A percentile compares a stretch with the other conserved stretches of the same genome.
Conservation (phyloP, 2,113 vertebrate genomes). For the Amblyornis subalaris region DNA sequence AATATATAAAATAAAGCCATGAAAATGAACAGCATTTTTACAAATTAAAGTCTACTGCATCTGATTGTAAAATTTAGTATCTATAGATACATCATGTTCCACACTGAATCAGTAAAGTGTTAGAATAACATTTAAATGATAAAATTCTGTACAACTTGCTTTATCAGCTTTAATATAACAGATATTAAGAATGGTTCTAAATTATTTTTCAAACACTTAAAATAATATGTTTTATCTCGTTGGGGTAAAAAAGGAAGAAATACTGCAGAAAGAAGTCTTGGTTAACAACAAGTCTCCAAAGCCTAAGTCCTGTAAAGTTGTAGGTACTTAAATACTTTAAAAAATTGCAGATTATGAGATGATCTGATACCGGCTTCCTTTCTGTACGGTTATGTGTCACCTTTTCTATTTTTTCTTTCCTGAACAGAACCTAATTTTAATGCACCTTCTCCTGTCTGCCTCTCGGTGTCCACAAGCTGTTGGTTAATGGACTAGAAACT, state of each 20-base stretch:
- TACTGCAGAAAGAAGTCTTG: not conserved
- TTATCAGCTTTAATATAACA: not conserved
- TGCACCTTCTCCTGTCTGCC: not conserved
- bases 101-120: not conserved
- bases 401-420: not conserved
- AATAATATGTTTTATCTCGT: not conserved
- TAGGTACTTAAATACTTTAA: not conserved
- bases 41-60: not conserved
- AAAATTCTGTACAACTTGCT: not conserved
- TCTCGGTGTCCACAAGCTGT: not conserved
- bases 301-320: not conserved
- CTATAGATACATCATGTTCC: not conserved
- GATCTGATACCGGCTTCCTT: not conserved
- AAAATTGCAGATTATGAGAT: not conserved
- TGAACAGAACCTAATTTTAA: not conserved
- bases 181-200: not conserved
- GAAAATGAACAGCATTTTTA: not conserved
- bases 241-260: not conserved
- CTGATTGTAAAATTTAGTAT: not conserved
- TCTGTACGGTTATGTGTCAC: not conserved
- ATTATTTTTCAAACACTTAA: not conserved
- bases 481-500: constrained; percentile 40
- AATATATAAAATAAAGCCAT: not conserved
- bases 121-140: not conserved
- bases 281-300: not conserved